These are phyloP conservation scores for Hippocampus abdominalis DNA, from an alignment of 2,113 vertebrate genomes.

Conservation along the genomic window DNA sequence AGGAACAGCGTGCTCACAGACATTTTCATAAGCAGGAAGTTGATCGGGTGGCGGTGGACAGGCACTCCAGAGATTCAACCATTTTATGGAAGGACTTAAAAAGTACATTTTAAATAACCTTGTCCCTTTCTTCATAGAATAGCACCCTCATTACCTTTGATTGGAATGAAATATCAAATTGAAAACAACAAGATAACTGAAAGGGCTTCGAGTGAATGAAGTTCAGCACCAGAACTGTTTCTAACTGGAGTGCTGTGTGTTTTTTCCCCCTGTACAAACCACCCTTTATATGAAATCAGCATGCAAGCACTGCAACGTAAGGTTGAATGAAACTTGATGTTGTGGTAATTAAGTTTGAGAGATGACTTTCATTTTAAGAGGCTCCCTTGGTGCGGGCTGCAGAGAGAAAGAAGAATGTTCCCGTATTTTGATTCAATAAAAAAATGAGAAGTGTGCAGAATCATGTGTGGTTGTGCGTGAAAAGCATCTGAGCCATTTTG, in stretches of 20 bases:
- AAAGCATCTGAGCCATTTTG: conserved; percentile 29
- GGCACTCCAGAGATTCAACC: neutral
- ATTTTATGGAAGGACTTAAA: neutral
- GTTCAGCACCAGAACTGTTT: neutral
- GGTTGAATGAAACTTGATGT: neutral
- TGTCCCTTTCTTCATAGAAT: neutral
- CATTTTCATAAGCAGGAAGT: too few species aligned
- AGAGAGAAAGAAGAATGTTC: conserved; percentile 43
- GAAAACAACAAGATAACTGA: neutral
- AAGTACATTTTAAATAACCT: neutral
- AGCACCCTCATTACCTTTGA: neutral
- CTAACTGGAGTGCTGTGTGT: neutral
- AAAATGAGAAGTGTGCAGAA: conserved; percentile 25
- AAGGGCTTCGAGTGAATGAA: neutral
- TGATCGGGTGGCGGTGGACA: too few species aligned
- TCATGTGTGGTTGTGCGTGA: conserved; percentile 4
- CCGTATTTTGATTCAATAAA: conserved; percentile 15
- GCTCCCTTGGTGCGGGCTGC: conserved; percentile 20
- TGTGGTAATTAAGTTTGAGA: neutral
- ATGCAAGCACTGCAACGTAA: neutral
- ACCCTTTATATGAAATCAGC: neutral
- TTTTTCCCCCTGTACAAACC: neutral
- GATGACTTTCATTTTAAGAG: conserved; percentile 2
- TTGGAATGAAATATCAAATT: neutral
- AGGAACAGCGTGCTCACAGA: neutral